Percentiles rank a stretch among this genome's conserved stretches.
These are phyloP conservation scores for Penaeus chinensis DNA, from an alignment of 1,140 invertebrate species.

Conservation along the genomic window DNA sequence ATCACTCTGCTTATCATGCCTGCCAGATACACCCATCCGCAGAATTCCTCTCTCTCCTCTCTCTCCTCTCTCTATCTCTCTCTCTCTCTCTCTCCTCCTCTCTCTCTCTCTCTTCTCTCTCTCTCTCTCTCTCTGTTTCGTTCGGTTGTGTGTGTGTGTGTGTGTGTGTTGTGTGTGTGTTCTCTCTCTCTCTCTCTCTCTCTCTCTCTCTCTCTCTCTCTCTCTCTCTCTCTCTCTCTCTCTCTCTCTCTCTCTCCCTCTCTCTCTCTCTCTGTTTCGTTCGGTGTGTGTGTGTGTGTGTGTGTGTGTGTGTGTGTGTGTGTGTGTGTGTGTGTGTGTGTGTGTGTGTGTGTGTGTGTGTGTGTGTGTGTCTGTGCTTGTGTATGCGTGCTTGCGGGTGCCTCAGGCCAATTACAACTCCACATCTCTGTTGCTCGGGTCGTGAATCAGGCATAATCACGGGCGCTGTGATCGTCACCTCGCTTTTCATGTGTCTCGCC, in stretches of 20 bases:
- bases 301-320: too few relatives aligned
- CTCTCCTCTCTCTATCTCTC: slow-evolving; percentile 32
- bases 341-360: too few relatives aligned
- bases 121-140: neutral
- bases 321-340: too few relatives aligned
- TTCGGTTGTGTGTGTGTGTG: too few relatives aligned
- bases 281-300: neutral
- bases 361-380: too few relatives aligned
- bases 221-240: neutral
- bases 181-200: slow-evolving; percentile 26
- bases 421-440: too few relatives aligned
- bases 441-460: too few relatives aligned
- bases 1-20: slow-evolving; percentile 54
- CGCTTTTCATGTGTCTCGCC: too few relatives aligned
- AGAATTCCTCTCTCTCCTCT: neutral
- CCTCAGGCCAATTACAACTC: too few relatives aligned
- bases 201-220: neutral
- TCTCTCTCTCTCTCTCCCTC: neutral
- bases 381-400: too few relatives aligned
- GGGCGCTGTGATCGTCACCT: too few relatives aligned
- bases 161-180: too few relatives aligned
- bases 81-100: neutral
- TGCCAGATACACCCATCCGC: slow-evolving; percentile 45
- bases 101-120: neutral
- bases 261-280: neutral